phyloP scores from a whole-genome alignment of 1,140 invertebrate species.

The Megalopta genalis region DNA sequence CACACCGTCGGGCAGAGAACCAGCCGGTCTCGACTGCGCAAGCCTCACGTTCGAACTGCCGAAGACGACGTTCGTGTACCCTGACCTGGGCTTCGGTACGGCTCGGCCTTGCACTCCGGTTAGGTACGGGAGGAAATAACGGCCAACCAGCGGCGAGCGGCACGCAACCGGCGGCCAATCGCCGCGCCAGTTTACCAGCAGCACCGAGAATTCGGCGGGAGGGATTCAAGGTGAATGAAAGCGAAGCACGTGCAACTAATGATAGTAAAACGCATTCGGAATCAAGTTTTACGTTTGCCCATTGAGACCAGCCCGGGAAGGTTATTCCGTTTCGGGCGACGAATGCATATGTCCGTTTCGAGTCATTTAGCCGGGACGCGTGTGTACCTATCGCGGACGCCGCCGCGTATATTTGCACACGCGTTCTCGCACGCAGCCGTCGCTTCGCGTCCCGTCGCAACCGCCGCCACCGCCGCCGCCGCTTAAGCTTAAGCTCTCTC shows the following conservation, averaged over 20 bases:
- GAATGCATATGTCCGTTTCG: not conserved
- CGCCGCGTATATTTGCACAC: no score
- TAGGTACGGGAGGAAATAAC: constrained; percentile 34
- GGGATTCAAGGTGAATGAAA: constrained; percentile 61
- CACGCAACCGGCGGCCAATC: constrained; percentile 46
- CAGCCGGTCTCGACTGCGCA: constrained; percentile 46
- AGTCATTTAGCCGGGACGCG: not conserved
- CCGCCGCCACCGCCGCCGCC: no score
- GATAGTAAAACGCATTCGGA: constrained; percentile 48
- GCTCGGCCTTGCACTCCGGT: constrained; percentile 28
- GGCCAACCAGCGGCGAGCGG: constrained; percentile 31
- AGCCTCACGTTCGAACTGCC: constrained; percentile 59
- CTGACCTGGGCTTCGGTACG: constrained; percentile 49
- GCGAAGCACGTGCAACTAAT: constrained; percentile 61
- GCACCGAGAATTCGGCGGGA: constrained; percentile 34
- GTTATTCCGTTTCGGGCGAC: not conserved
- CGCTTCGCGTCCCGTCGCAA: no score
- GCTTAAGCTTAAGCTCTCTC: no score
- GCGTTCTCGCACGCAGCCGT: not conserved
- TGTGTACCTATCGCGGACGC: no score
- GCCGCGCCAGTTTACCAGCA: constrained; percentile 13
- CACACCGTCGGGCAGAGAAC: not conserved
- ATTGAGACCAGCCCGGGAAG: not conserved
- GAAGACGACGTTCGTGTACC: constrained; percentile 30
- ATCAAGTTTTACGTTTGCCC: constrained; percentile 48